These are phyloP conservation scores for Pseudolaguvia tuberculata DNA, from an alignment of 2,113 vertebrate genomes.

Conservation along the genomic window DNA sequence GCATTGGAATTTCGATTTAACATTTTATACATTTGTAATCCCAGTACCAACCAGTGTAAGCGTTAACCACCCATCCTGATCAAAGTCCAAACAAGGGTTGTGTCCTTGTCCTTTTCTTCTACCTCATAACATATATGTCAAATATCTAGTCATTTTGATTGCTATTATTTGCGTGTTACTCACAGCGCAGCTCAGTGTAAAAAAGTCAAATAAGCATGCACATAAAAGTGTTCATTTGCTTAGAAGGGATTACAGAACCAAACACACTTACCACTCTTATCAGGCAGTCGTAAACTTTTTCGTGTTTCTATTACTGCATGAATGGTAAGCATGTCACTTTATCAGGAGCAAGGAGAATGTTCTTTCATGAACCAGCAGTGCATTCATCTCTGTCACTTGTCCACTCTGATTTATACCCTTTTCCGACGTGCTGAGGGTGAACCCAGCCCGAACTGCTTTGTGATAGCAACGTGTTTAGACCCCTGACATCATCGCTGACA, in stretches of 20 bases:
- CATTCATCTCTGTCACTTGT: slow-evolving; percentile 75
- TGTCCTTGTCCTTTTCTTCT: slow-evolving; percentile 21
- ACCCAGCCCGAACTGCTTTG: slow-evolving; percentile 62
- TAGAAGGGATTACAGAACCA: slow-evolving; percentile 49
- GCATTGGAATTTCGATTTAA: too few species aligned
- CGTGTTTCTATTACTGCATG: slow-evolving; percentile 69
- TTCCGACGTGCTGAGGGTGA: slow-evolving; percentile 60
- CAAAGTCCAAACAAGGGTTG: neutral
- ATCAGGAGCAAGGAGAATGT: slow-evolving; percentile 68
- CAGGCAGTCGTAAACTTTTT: slow-evolving; percentile 63
- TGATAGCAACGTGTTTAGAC: slow-evolving; percentile 61
- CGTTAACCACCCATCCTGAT: neutral
- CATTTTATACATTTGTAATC: too few species aligned
- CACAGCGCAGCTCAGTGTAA: neutral
- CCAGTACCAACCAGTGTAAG: neutral
- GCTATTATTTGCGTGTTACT: slow-evolving; percentile 57
- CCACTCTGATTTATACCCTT: slow-evolving; percentile 72
- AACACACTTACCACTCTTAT: slow-evolving; percentile 47
- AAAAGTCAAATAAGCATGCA: neutral
- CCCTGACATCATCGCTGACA: slow-evolving; percentile 59
- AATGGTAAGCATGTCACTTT: slow-evolving; percentile 62
- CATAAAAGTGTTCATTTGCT: slow-evolving; percentile 55
- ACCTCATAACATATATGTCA: slow-evolving; percentile 52
- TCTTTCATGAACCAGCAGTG: slow-evolving; percentile 61
- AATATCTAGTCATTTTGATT: slow-evolving; percentile 38